phyloP scores from a whole-genome alignment of 2,888 invertebrate species.

The Liposcelis brunnea region DNA sequence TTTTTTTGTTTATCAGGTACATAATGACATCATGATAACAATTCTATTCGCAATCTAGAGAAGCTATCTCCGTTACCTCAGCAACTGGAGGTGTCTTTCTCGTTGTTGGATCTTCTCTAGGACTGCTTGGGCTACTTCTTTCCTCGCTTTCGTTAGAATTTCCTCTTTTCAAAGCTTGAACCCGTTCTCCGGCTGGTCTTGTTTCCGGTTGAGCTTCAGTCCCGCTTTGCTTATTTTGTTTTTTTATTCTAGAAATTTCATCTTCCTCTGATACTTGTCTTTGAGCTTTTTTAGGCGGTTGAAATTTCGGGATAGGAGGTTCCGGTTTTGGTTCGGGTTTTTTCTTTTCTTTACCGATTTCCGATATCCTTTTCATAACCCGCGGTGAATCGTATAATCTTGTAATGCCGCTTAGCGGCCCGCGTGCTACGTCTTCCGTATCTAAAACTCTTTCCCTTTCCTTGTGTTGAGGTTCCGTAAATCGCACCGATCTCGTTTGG shows the following conservation, averaged over 20 bases:
- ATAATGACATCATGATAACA: no score
- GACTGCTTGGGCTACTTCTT: no score
- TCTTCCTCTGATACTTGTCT: conserved; percentile 78
- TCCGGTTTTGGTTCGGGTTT: conserved; percentile 42
- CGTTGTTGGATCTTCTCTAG: no score
- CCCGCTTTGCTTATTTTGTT: conserved; percentile 49
- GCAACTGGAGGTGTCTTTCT: no score
- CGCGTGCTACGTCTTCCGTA: conserved; percentile 67
- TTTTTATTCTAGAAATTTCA: conserved; percentile 72
- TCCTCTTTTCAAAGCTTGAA: conserved; percentile 23
- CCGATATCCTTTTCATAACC: conserved; percentile 71
- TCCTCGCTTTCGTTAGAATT: no score
- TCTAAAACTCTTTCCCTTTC: conserved; percentile 57
- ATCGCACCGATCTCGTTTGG: conserved; percentile 40
- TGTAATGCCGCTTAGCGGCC: conserved; percentile 75
- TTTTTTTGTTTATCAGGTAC: no score
- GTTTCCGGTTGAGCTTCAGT: conserved; percentile 37
- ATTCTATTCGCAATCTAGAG: no score
- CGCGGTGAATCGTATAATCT: conserved; percentile 72
- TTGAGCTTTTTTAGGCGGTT: conserved; percentile 34
- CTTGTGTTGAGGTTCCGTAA: conserved; percentile 31
- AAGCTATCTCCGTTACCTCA: no score
- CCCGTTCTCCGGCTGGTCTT: conserved; percentile 43
- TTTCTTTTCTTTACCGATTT: conserved; percentile 53
- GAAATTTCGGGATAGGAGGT: conserved; percentile 28